Evolutionary conservation across 2,888 invertebrate species (phyloP).

Genomic region (Lasioglossum marginatum): DNA sequence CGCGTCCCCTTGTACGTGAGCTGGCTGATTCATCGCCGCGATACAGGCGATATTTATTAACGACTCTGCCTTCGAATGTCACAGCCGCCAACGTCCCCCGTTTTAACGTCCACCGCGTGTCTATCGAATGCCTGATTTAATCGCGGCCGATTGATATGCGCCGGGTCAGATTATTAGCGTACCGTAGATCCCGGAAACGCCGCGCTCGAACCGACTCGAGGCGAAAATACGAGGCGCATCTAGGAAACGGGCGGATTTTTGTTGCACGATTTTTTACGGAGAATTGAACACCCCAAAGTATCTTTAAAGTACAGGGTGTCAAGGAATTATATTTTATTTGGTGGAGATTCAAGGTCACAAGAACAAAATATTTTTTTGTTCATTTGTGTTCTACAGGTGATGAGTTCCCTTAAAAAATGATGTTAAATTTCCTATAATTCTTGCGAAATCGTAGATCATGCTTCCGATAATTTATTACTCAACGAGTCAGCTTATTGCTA

Average conservation of each 20-base stretch:
- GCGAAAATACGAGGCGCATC: background rate
- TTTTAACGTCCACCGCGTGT: conserved; percentile 4
- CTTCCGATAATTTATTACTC: no score
- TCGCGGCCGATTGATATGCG: background rate
- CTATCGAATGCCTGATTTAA: conserved; percentile 2
- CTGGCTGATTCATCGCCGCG: conserved; percentile 21
- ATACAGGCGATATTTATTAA: conserved; percentile 41
- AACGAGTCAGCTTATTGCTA: no score
- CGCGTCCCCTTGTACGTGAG: conserved; percentile 7
- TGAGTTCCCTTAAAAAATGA: no score
- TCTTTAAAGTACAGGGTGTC: no score
- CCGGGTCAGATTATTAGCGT: background rate
- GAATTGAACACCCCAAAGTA: background rate
- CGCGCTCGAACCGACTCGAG: background rate
- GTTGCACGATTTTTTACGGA: background rate
- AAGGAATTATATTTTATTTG: no score
- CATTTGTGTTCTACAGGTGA: no score
- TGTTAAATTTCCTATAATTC: no score
- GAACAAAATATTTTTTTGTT: no score
- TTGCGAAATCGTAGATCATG: no score
- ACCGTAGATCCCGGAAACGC: background rate
- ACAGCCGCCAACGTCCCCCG: background rate
- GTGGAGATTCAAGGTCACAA: no score
- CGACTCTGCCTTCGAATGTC: conserved; percentile 19
- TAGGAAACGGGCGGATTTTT: background rate